A percentile compares a stretch with the other conserved stretches of the same genome.
Conservation (phyloP, 2,113 vertebrate genomes). For the Ammospiza caudacuta region DNA sequence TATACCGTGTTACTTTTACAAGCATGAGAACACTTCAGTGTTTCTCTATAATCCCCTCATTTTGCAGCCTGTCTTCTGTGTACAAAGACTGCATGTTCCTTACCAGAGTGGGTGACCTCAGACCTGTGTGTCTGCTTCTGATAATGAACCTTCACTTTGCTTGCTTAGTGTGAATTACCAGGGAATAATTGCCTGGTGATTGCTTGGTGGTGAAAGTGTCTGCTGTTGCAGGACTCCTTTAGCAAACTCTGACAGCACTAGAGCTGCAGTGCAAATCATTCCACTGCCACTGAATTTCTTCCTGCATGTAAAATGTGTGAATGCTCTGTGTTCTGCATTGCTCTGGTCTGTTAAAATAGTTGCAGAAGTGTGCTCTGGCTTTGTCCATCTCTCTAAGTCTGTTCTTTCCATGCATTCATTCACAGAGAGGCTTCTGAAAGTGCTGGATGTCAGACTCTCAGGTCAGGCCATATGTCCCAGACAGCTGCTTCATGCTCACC, state of each 20-base stretch:
- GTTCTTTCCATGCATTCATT: neutral
- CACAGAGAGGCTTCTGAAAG: neutral
- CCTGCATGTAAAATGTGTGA: neutral
- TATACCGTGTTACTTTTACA: neutral
- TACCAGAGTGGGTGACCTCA: neutral
- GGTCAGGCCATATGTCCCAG: neutral
- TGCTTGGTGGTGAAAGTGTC: neutral
- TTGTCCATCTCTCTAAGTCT: neutral
- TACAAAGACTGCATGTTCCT: neutral
- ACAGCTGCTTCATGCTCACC: neutral
- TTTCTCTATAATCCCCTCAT: neutral
- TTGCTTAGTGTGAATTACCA: neutral
- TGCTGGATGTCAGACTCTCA: neutral
- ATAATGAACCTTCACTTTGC: neutral
- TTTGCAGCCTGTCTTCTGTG: neutral
- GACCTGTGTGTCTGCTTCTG: neutral
- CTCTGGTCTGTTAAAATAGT: neutral
- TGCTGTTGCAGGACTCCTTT: neutral
- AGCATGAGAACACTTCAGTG: neutral
- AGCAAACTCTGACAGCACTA: neutral
- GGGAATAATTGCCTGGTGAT: neutral
- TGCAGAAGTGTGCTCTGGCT: neutral
- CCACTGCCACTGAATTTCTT: neutral
- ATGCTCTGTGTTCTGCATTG: neutral
- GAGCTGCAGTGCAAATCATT: neutral